Evolutionary conservation across 1,140 invertebrate genomes (phyloP).

Genomic region (Kradibia gibbosae): DNA sequence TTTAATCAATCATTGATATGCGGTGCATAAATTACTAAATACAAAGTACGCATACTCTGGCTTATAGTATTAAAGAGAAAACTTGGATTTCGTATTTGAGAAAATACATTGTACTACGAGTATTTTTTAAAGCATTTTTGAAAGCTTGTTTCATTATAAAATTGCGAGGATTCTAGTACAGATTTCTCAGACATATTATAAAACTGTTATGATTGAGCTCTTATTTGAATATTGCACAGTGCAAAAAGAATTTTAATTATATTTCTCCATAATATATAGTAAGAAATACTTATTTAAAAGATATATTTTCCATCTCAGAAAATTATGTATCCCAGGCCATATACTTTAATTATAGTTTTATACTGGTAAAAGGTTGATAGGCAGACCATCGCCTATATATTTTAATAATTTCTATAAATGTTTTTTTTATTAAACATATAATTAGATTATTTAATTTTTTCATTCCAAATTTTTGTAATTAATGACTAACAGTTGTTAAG

Average conservation of each 20-base stretch:
- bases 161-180: neutral
- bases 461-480: too few species aligned
- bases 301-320: neutral
- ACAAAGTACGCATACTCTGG: too few species aligned
- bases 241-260: neutral
- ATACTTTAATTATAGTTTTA: neutral
- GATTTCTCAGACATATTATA: neutral
- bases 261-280: neutral
- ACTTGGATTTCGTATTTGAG: too few species aligned
- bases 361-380: neutral
- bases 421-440: too few species aligned
- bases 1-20: neutral
- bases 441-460: too few species aligned
- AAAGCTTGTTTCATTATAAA: neutral
- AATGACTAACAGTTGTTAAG: too few species aligned
- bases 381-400: too few species aligned
- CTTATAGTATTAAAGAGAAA: too few species aligned
- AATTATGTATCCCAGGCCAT: neutral
- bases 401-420: too few species aligned
- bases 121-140: too few species aligned
- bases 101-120: too few species aligned
- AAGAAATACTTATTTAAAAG: neutral
- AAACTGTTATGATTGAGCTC: neutral
- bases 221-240: neutral
- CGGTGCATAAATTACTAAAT: neutral